These are phyloP conservation scores for Drosophila azteca DNA, from an alignment of 1,140 invertebrate genomes.

Conservation along the genomic window DNA sequence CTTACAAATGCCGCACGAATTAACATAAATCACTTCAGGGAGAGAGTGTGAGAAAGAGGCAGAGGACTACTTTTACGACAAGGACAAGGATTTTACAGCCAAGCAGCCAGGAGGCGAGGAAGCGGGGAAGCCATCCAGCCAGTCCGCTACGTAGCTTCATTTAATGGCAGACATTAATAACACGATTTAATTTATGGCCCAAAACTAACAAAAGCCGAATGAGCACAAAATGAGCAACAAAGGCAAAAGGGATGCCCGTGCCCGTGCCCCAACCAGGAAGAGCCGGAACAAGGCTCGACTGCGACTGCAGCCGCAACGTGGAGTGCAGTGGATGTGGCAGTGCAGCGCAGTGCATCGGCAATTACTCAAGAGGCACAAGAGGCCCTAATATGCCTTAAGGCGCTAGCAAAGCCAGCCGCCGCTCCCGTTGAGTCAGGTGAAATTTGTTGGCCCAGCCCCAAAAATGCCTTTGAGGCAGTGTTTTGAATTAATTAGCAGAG, in stretches of 20 bases:
- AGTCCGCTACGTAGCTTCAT: slow-evolving; percentile 66
- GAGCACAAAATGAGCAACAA: slow-evolving; percentile 61
- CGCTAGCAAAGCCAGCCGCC: slow-evolving; percentile 38
- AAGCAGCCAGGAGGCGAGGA: slow-evolving; percentile 6
- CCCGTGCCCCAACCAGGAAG: not conserved
- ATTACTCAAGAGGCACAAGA: slow-evolving; percentile 73
- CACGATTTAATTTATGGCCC: slow-evolving; percentile 79
- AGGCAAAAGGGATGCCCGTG: slow-evolving; percentile 16
- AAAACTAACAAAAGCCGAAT: slow-evolving; percentile 75
- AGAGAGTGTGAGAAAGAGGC: slow-evolving; percentile 19
- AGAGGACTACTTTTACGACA: too few relatives aligned
- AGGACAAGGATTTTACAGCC: slow-evolving; percentile 25
- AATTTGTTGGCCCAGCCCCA: slow-evolving; percentile 61
- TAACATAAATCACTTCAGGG: slow-evolving; percentile 67
- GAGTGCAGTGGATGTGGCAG: too few relatives aligned
- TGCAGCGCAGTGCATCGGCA: slow-evolving; percentile 46
- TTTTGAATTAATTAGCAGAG: slow-evolving; percentile 79
- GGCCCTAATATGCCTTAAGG: slow-evolving; percentile 68
- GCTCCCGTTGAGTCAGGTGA: slow-evolving; percentile 42
- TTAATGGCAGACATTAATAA: slow-evolving; percentile 82
- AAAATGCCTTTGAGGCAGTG: slow-evolving; percentile 76
- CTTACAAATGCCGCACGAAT: slow-evolving; percentile 71
- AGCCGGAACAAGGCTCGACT: slow-evolving; percentile 34
- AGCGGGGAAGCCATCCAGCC: slow-evolving; percentile 4
- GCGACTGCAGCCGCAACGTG: slow-evolving; percentile 35